Evolutionary conservation across 35 echinoderm and acorn worm genomes (phyloP).

Genomic region (Heliocidaris tuberculata): DNA sequence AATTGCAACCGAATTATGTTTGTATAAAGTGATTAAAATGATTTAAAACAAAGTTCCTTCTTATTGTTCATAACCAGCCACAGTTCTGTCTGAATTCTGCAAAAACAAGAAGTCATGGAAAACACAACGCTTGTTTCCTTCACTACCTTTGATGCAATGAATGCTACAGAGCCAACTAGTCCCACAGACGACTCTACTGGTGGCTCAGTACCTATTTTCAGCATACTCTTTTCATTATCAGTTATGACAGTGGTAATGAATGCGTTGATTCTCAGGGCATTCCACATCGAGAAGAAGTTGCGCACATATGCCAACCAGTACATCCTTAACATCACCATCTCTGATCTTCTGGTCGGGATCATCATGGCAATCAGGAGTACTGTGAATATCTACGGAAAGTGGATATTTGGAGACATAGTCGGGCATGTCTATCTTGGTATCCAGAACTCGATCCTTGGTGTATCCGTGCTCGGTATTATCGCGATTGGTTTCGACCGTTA

Average conservation of each 20-base stretch:
- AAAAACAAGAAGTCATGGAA: no score
- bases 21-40: no score
- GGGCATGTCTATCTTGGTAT: conserved; percentile 29
- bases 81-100: no score
- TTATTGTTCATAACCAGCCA: no score
- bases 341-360: conserved; percentile 37
- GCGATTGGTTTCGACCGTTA: conserved; percentile 53
- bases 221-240: no score
- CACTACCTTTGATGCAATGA: no score
- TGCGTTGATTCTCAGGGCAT: conserved; percentile 26
- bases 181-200: no score
- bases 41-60: no score
- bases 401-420: conserved; percentile 43
- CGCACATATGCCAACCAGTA: conserved; percentile 47
- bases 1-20: no score
- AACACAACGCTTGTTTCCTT: no score
- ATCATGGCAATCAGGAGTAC: conserved; percentile 30
- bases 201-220: no score
- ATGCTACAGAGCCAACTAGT: no score
- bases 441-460: background rate
- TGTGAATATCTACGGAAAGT: background rate
- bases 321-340: conserved; percentile 48
- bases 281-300: conserved; percentile 30
- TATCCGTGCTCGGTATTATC: conserved; percentile 28
- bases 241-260: conserved; percentile 16